Percentiles rank a stretch among this genome's conserved stretches.
These are phyloP conservation scores for Sphenopsis melanotis DNA, from an alignment of 2,797 vertebrate genomes.

Conservation along the genomic window DNA sequence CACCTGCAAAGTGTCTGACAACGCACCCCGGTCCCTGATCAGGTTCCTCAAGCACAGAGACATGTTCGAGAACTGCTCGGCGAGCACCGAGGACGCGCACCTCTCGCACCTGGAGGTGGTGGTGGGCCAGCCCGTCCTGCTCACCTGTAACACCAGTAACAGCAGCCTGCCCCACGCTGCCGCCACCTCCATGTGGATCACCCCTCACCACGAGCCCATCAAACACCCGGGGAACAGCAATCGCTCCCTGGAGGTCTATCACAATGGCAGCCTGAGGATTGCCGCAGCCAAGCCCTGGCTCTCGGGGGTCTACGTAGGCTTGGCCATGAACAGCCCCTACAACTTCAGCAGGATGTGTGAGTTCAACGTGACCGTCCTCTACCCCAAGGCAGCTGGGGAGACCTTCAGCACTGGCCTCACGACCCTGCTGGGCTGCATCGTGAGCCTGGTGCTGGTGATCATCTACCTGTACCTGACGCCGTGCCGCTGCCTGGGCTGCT, in stretches of 20 bases:
- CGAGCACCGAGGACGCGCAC: not conserved
- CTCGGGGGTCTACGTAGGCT: conserved; percentile 85
- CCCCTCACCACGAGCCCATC: conserved; percentile 81
- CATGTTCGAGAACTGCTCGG: conserved; percentile 84
- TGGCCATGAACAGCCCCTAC: conserved; percentile 76
- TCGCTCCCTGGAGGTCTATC: conserved; percentile 76
- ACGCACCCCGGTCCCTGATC: conserved; percentile 70
- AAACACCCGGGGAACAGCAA: conserved; percentile 79
- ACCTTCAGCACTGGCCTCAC: conserved; percentile 91
- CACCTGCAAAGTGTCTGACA: conserved; percentile 79
- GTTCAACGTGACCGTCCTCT: conserved; percentile 84
- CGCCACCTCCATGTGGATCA: conserved; percentile 84
- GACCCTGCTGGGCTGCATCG: conserved; percentile 89
- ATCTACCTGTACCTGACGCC: conserved; percentile 91
- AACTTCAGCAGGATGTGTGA: conserved; percentile 82
- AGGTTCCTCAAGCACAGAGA: conserved; percentile 81
- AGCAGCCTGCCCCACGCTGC: conserved; percentile 34
- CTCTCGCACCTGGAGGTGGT: conserved; percentile 52
- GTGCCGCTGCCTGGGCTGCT: conserved; percentile 80
- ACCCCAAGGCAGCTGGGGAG: conserved; percentile 45
- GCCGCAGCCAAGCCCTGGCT: conserved; percentile 66
- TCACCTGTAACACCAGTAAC: conserved; percentile 81
- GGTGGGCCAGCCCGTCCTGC: conserved; percentile 69
- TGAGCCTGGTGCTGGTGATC: conserved; percentile 88
- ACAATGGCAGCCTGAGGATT: conserved; percentile 87